These are phyloP conservation scores for Dendrolimus houi DNA, from an alignment of 2,888 invertebrate genomes.

Conservation along the genomic window DNA sequence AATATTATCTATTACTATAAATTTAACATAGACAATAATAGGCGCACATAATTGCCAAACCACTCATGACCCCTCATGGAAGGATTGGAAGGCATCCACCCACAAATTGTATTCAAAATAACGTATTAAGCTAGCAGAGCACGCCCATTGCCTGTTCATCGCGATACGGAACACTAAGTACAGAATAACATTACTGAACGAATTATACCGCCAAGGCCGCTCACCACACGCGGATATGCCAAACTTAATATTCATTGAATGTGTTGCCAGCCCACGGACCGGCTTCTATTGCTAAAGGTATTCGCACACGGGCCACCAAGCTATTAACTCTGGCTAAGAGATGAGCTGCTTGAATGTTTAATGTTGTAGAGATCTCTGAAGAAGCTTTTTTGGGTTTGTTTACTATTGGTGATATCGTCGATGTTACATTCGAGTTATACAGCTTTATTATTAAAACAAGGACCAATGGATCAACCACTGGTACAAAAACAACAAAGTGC, in stretches of 20 bases:
- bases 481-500: too few species aligned
- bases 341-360: too few species aligned
- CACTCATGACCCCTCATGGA: conserved; percentile 1
- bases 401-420: too few species aligned
- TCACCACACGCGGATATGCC: conserved; percentile 53
- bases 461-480: too few species aligned
- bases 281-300: not conserved
- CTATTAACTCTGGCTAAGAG: too few species aligned
- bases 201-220: conserved; percentile 48
- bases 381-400: too few species aligned
- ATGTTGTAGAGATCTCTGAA: too few species aligned
- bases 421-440: too few species aligned
- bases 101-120: conserved; percentile 13
- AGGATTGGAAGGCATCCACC: not conserved
- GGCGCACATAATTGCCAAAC: conserved; percentile 4
- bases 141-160: conserved; percentile 41
- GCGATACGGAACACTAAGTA: conserved; percentile 61
- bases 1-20: not conserved
- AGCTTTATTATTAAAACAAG: too few species aligned
- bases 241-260: conserved; percentile 48
- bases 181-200: conserved; percentile 57
- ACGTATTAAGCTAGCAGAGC: conserved; percentile 28
- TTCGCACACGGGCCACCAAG: too few species aligned
- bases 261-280: conserved; percentile 44
- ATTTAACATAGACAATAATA: not conserved